A percentile compares a stretch with the other conserved stretches of the same genome.
phyloP scores from a whole-genome alignment of 1,140 invertebrate species.

The Brachionus calyciflorus region DNA sequence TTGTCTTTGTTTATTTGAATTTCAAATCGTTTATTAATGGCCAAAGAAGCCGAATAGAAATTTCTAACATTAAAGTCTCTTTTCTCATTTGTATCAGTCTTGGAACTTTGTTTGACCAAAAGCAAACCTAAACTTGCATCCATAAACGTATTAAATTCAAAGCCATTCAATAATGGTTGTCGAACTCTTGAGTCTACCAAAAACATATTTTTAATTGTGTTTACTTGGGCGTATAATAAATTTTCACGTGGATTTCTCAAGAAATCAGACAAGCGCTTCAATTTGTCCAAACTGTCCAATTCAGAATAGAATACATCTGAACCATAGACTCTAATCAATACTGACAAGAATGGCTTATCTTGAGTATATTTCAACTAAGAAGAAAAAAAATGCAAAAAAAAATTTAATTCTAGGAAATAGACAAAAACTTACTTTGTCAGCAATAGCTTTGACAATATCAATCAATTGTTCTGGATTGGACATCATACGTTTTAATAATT shows the following conservation, averaged over 20 bases:
- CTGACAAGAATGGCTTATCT: conserved; percentile 36
- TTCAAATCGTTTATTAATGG: conserved; percentile 44
- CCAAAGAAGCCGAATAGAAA: conserved; percentile 21
- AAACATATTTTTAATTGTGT: conserved; percentile 44
- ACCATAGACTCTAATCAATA: conserved; percentile 37
- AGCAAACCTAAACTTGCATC: conserved; percentile 20
- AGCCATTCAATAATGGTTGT: conserved; percentile 40
- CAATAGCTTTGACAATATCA: conserved; percentile 15
- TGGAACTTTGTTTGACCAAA: conserved; percentile 35
- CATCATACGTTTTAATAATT: not conserved
- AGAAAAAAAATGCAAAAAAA: not conserved
- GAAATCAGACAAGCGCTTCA: conserved; percentile 24
- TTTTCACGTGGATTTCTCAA: conserved; percentile 21
- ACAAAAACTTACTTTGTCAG: conserved; percentile 5
- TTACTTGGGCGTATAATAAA: conserved; percentile 31
- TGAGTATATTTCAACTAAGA: conserved; percentile 1
- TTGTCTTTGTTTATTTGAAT: conserved; percentile 23
- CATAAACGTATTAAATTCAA: conserved; percentile 42
- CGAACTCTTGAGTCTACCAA: conserved; percentile 41
- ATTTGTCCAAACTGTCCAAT: not conserved
- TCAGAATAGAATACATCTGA: conserved; percentile 46
- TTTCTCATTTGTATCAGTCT: not conserved
- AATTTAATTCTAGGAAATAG: not conserved
- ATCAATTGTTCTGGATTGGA: conserved; percentile 9
- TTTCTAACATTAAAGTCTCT: conserved; percentile 29